phyloP scores from a whole-genome alignment of 2,113 vertebrate genomes.

The Ranitomeya variabilis region DNA sequence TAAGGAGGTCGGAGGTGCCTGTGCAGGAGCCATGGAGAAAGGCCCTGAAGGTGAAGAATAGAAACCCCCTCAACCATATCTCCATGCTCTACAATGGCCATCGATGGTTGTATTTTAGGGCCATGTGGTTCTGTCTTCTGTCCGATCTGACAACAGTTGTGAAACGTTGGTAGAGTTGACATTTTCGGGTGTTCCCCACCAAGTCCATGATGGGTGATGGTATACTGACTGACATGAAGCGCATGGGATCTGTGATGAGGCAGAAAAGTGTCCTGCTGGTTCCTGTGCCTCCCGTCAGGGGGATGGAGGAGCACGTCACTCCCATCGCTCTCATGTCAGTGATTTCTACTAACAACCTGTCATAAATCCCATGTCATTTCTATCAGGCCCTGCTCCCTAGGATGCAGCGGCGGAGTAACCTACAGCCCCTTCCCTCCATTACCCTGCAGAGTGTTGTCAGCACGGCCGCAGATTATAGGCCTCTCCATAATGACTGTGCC shows the following conservation, averaged over 20 bases:
- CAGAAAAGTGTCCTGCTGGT: background rate
- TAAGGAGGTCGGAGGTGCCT: background rate
- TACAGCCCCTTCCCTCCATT: background rate
- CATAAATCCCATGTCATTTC: conserved; percentile 31
- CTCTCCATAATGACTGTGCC: background rate
- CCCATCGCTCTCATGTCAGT: background rate
- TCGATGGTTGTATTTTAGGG: background rate
- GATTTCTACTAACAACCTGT: conserved; percentile 22
- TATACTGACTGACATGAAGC: background rate
- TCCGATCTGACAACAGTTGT: too few species aligned
- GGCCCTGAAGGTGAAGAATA: background rate
- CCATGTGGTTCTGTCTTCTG: background rate
- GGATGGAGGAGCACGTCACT: background rate
- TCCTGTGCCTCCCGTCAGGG: background rate
- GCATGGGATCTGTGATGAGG: background rate
- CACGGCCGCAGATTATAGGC: background rate
- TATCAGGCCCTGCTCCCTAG: background rate
- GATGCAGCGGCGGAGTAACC: background rate
- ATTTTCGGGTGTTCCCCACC: background rate
- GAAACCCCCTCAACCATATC: background rate
- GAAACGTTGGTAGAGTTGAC: background rate
- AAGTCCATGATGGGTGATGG: background rate
- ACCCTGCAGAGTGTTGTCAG: background rate
- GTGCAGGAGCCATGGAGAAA: background rate
- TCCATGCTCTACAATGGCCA: background rate